Percentiles rank a stretch among this genome's conserved stretches.
Evolutionary conservation across 2,888 invertebrate genomes (phyloP).

Genomic region (Ochropleura plecta): DNA sequence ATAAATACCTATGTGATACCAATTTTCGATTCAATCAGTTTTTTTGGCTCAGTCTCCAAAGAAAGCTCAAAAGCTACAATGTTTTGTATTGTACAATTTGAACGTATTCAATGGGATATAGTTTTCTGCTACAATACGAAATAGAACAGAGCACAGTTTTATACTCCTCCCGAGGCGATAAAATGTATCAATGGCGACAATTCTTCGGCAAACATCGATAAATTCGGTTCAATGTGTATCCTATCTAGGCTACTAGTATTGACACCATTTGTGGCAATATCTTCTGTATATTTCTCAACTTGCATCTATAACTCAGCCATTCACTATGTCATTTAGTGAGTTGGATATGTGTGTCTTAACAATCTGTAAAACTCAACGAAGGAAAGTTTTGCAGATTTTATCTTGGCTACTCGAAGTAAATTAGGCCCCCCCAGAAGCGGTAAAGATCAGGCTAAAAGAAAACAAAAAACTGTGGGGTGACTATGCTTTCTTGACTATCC

Average conservation of each 20-base stretch:
- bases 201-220: constrained; percentile 71
- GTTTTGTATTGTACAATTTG: constrained; percentile 19
- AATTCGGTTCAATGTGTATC: constrained; percentile 61
- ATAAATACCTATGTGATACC: background rate
- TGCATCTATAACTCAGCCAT: constrained; percentile 27
- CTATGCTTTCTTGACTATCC: background rate
- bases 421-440: background rate
- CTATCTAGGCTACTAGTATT: constrained; percentile 45
- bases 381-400: background rate
- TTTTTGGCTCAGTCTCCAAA: constrained; percentile 9
- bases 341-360: background rate
- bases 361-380: background rate
- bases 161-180: constrained; percentile 71
- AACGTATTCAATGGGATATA: constrained; percentile 30
- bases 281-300: constrained; percentile 38
- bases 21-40: constrained; percentile 10
- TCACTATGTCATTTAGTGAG: constrained; percentile 23
- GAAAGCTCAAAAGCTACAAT: constrained; percentile 8
- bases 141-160: constrained; percentile 63
- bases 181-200: constrained; percentile 74
- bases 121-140: constrained; percentile 42
- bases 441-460: too few species aligned
- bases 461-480: background rate
- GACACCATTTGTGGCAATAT: constrained; percentile 42
- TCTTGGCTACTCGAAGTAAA: background rate